Conservation (phyloP, 1,140 invertebrate genomes). For the Myzus persicae region DNA sequence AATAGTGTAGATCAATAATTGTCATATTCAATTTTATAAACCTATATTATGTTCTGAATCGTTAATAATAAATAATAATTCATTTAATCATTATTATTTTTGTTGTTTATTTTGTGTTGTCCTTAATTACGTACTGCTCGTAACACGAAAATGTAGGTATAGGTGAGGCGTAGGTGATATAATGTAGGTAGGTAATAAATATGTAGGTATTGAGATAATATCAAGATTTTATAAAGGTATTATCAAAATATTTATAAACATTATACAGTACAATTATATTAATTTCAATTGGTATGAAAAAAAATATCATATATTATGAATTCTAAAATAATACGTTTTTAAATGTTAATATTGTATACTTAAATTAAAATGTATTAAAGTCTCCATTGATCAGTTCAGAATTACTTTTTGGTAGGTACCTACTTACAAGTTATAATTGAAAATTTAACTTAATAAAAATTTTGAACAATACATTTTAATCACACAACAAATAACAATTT, state of each 20-base stretch:
- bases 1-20: neutral
- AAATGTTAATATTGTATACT: neutral
- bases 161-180: too few relatives aligned
- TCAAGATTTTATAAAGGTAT: neutral
- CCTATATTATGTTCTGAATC: neutral
- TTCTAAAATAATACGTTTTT: neutral
- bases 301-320: neutral
- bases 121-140: neutral
- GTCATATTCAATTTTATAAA: neutral
- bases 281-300: neutral
- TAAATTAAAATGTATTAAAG: neutral
- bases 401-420: neutral
- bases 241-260: neutral
- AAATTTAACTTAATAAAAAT: neutral
- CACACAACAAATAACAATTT: neutral
- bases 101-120: neutral
- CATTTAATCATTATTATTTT: neutral
- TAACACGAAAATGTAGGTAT: too few relatives aligned
- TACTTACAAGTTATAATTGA: neutral
- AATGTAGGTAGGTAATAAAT: too few relatives aligned
- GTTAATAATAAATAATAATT: neutral
- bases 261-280: neutral
- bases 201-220: neutral
- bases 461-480: neutral
- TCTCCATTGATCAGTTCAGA: neutral